Conservation (phyloP, 2,113 vertebrate genomes). For the Callipepla squamata region DNA sequence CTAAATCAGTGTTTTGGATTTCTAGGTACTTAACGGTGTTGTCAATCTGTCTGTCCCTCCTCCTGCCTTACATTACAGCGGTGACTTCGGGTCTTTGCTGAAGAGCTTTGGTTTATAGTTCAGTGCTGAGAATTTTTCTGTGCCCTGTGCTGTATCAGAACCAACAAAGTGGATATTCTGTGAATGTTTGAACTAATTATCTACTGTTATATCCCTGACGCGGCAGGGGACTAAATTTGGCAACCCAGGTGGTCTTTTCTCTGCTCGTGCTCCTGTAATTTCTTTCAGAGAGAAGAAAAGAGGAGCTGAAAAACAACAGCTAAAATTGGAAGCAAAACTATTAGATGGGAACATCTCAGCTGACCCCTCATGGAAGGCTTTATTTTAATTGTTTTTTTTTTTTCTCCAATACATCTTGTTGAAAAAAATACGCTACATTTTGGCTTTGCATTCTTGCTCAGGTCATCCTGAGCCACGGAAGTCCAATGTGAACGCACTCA, state of each 20-base stretch:
- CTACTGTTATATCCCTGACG: slow-evolving; percentile 47
- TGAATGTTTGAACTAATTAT: slow-evolving; percentile 67
- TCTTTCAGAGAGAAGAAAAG: slow-evolving; percentile 13
- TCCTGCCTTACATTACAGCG: slow-evolving; percentile 42
- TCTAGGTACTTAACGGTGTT: slow-evolving; percentile 42
- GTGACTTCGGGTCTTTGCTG: slow-evolving; percentile 18
- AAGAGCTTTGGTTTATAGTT: slow-evolving; percentile 38
- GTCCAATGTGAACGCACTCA: neutral
- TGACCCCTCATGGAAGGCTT: slow-evolving; percentile 17
- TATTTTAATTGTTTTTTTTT: neutral
- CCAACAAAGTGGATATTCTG: slow-evolving; percentile 42
- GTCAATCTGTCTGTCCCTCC: slow-evolving; percentile 23
- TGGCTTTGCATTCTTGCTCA: neutral
- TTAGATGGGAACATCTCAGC: slow-evolving; percentile 14
- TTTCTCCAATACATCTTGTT: slow-evolving; percentile 35
- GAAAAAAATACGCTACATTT: slow-evolving; percentile 21
- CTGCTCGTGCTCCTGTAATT: slow-evolving; percentile 49
- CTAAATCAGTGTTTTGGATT: slow-evolving; percentile 30
- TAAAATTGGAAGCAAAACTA: slow-evolving; percentile 60
- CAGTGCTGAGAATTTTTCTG: slow-evolving; percentile 46
- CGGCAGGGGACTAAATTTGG: slow-evolving; percentile 47
- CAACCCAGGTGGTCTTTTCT: slow-evolving; percentile 67
- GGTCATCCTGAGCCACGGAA: neutral
- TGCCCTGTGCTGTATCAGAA: slow-evolving; percentile 49
- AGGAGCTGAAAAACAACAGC: slow-evolving; percentile 22